Evolutionary conservation across 2,797 vertebrate genomes (phyloP), one percentile per base, ranked within the genome.

Genomic region (Gymnoscopelus microlampas): DNA sequence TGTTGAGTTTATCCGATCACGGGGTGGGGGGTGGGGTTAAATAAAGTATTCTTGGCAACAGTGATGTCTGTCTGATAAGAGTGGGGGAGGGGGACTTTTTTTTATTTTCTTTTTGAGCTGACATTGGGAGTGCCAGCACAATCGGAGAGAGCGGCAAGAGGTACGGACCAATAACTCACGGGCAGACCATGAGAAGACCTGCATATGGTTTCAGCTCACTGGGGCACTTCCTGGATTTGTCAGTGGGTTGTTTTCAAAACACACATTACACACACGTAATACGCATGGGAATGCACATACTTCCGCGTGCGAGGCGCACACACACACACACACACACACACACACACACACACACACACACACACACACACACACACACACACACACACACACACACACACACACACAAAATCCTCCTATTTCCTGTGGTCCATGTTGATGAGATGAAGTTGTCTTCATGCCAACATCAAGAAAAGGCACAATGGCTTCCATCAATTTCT

Each of bases 1-100:
- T 89, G 91, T 92, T 92, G 89, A 91, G 90, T 91, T 87, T 91
- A 54, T 86, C 66, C 62, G 76, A 69, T 66, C 71, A 77, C 63
- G 15, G 68, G 70, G 70, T 49, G 32, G 62, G 70, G 60, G 57
- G 13, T 35, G 57, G 76, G 76, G 59, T 53, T 51, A 50, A 74
- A 73, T 60, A 82, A 65, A 78, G 78, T 87, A 80, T 83, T 85
- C 74, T 78, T 83, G 71, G 76, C 73, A 77, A 83, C 62, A 44
- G 32, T 62, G 48, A 49, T 83, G 86, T 68, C 80, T 71, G 85
- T 90, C 88, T 86, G 89, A 90, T 91, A 70, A 68, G 64, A 77
- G 73, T 67, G 79, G 35, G 74, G n/a, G n/a, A n/a, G n/a, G n/a
- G n/a, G n/a, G n/a, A n/a, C 56, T 82, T 78, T 75, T 85, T 83